A percentile compares a stretch with the other conserved stretches of the same genome.
Evolutionary conservation across 2,797 vertebrate species (phyloP).

Genomic region (Gymnoscopelus braueri): DNA sequence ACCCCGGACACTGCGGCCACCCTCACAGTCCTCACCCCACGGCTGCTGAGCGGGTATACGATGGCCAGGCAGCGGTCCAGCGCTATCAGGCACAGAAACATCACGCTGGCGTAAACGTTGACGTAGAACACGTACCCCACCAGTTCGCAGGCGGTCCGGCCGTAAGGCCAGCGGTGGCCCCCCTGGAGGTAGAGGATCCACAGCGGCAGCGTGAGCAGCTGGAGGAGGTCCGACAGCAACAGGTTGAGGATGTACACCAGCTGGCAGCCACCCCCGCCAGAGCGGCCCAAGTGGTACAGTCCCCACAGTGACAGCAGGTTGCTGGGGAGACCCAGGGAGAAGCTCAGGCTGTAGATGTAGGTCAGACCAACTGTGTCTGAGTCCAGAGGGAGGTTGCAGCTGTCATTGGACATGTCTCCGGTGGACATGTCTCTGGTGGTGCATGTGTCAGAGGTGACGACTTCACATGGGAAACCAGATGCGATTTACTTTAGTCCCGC

Average conservation of each 20-base stretch:
- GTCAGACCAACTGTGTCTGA: slow-evolving; percentile 79
- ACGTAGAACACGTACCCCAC: slow-evolving; percentile 84
- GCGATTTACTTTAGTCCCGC: slow-evolving; percentile 7
- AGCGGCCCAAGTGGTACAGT: slow-evolving; percentile 79
- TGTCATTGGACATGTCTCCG: slow-evolving; percentile 76
- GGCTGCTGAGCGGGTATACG: slow-evolving; percentile 81
- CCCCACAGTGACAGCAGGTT: slow-evolving; percentile 86
- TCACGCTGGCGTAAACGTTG: slow-evolving; percentile 82
- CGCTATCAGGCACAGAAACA: slow-evolving; percentile 83
- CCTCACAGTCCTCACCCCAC: slow-evolving; percentile 72
- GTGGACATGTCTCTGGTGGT: background rate
- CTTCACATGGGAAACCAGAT: slow-evolving; percentile 36
- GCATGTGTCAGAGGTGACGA: background rate
- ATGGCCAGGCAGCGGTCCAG: slow-evolving; percentile 84
- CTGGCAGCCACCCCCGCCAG: slow-evolving; percentile 78
- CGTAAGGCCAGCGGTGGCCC: slow-evolving; percentile 74
- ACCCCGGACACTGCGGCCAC: slow-evolving; percentile 72
- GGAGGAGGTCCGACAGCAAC: slow-evolving; percentile 82
- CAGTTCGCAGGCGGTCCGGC: slow-evolving; percentile 76
- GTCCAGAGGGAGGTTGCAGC: slow-evolving; percentile 78
- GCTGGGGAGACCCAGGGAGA: slow-evolving; percentile 82
- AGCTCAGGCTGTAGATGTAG: slow-evolving; percentile 81
- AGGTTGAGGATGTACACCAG: slow-evolving; percentile 84
- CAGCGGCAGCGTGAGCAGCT: slow-evolving; percentile 82
- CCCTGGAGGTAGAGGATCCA: slow-evolving; percentile 84